These are phyloP conservation scores for Acanthisitta chloris DNA, from an alignment of 2,113 vertebrate genomes.

Conservation along the genomic window DNA sequence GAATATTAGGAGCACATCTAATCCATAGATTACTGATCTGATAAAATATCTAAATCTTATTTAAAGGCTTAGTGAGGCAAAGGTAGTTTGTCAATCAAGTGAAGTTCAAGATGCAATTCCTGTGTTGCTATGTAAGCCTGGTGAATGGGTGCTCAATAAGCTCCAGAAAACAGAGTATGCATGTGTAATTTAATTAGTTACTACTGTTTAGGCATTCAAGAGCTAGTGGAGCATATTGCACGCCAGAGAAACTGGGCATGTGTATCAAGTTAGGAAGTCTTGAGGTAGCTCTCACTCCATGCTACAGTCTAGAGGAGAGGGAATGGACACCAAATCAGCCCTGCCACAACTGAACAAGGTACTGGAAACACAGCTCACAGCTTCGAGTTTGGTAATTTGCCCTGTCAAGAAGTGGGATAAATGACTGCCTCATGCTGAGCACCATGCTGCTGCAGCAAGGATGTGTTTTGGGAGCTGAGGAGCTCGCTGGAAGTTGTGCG, in stretches of 20 bases:
- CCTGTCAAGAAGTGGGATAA: slow-evolving; percentile 18
- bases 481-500: neutral
- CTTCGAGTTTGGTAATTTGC: neutral
- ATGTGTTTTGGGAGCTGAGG: neutral
- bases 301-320: neutral
- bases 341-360: neutral
- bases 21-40: neutral
- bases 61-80: neutral
- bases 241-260: neutral
- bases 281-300: neutral
- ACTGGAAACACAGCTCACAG: neutral
- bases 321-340: neutral
- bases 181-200: neutral
- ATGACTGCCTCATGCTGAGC: neutral
- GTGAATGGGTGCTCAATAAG: neutral
- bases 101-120: neutral
- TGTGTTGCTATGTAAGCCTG: neutral
- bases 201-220: neutral
- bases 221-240: fast-evolving
- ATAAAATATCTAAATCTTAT: neutral
- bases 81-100: neutral
- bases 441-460: neutral
- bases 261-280: neutral
- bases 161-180: neutral
- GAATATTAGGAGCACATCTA: neutral